A percentile compares a stretch with the other conserved stretches of the same genome.
phyloP scores from a whole-genome alignment of 2,888 invertebrate species.

The Linnaemya tessellans region DNA sequence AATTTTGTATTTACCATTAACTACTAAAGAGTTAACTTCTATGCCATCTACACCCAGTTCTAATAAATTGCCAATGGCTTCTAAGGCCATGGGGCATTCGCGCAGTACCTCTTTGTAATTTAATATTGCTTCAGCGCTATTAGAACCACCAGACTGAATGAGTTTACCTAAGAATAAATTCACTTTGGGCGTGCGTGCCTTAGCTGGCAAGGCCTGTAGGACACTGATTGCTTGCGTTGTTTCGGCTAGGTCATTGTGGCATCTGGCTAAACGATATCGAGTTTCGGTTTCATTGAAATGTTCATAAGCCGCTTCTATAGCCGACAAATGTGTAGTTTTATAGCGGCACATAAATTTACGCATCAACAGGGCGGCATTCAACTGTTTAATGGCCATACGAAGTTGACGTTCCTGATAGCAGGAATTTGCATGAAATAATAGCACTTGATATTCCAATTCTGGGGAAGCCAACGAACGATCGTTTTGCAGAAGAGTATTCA shows the following conservation, averaged over 20 bases:
- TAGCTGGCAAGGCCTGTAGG: constrained; percentile 84
- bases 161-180: constrained; percentile 91
- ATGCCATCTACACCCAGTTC: constrained; percentile 88
- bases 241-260: constrained; percentile 87
- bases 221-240: constrained; percentile 84
- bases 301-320: constrained; percentile 78
- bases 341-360: constrained; percentile 79
- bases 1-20: constrained; percentile 84
- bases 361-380: constrained; percentile 84
- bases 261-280: constrained; percentile 89
- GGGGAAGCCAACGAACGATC: constrained; percentile 84
- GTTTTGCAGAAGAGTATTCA: constrained; percentile 87
- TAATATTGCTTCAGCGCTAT: constrained; percentile 88
- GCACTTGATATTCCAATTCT: constrained; percentile 87
- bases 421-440: constrained; percentile 88
- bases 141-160: constrained; percentile 85
- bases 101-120: constrained; percentile 91
- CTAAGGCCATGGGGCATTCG: constrained; percentile 89
- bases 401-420: constrained; percentile 87
- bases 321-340: constrained; percentile 76
- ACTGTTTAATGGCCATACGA: constrained; percentile 87
- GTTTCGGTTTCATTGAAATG: constrained; percentile 86
- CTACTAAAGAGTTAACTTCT: constrained; percentile 89
- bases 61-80: constrained; percentile 89
- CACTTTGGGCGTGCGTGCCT: constrained; percentile 88